Base-by-base conservation (phyloP, 1,140 invertebrate species). In the Rhagoletis pomonella region DNA sequence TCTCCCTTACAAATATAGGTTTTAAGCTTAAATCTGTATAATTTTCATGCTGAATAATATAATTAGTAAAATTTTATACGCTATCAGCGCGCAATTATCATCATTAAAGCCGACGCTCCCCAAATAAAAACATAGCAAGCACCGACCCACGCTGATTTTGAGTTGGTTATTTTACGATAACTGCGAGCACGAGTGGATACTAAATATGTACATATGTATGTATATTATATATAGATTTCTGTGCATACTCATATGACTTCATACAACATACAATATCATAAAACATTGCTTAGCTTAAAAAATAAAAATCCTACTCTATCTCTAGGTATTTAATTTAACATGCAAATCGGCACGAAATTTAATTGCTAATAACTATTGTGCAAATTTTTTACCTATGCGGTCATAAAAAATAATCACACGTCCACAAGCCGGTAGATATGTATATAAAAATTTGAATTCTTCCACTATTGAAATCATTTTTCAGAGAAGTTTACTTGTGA, bases 61-160 rank as follows among this genome's bases (percentile, higher is more conserved):
- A 62, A 62, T 62, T 62, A 62, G 10, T 14, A 62, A 62, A 62
- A 62, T 17, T 14, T 17, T 4, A 59, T 62, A 12, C 17, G 17
- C 17, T 62, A 62, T 73, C 67, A 44, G 14, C 10, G 39, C 44
- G 14, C 5, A 73, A 73, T 73, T 73, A 47, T 14, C 44, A 12
- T n/a, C 67, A 4, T 44, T 73, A 73, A 73, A 73, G 42, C 12
- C 44, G 67, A 42, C 67, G 67, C 67, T 73, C 67, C 67, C 42
- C 44, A 44, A 44, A n/a, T 29, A 29, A 29, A 29, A 29, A 29
- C 29, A 29, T 73, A 73, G 14, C 44, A 73, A 44, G 67, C 67
- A 44, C 17, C 14, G 12, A 17, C 42, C 42, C 42, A 73, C 67
- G n/a, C 67, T 17, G 14, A 73, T 47, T 73, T 73, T 12, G 44